Base-by-base conservation (phyloP, 2,797 vertebrate genomes). In the Hemibagrus guttatus region DNA sequence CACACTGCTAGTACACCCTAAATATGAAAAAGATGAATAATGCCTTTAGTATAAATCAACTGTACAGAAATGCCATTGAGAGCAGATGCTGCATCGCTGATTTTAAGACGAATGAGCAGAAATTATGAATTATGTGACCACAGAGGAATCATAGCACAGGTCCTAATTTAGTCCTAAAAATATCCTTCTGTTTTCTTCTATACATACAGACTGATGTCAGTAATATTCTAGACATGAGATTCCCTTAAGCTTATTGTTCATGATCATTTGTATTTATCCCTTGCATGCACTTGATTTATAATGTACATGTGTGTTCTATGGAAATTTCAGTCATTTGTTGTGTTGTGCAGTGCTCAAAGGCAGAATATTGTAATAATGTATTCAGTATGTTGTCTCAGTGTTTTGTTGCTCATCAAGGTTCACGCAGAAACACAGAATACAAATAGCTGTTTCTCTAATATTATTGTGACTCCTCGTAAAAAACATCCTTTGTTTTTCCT, bases 311-410 rank as follows among this genome's bases (percentile, higher is more conserved):
- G 72, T 82, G 54, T 79, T 83, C 28, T 42, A 28, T 78, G 71
- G 28, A 85, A 81, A 88, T 85, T 82, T n/a, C 56, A 54, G 71
- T 26, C 46, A 66, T 74, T 58, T 54, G n/a, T 58, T 85, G 58
- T 85, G 84, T 76, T 69, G 69, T 76, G n/a, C 39, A 28, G 39
- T 59, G 84, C 54, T 69, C 23, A 71, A 63, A 83, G 72, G 23
- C 87, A 82, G 80, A 54, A 85, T 79, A 83, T 76, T 42, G 13
- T 12, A 46, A 66, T 88, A 83, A 88, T 86, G 87, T 86, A 88
- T 88, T 86, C 87, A 78, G 46, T n/a, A 19, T 71, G 81, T 79
- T 83, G 84, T 63, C 74, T 83, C 52, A 49, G 26, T 31, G 63
- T 88, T 26, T 61, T 71, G 39, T 63, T 86, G 74, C 28, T 86